Base-by-base conservation (phyloP, 1,140 invertebrate species). In the Drosophila ambigua region DNA sequence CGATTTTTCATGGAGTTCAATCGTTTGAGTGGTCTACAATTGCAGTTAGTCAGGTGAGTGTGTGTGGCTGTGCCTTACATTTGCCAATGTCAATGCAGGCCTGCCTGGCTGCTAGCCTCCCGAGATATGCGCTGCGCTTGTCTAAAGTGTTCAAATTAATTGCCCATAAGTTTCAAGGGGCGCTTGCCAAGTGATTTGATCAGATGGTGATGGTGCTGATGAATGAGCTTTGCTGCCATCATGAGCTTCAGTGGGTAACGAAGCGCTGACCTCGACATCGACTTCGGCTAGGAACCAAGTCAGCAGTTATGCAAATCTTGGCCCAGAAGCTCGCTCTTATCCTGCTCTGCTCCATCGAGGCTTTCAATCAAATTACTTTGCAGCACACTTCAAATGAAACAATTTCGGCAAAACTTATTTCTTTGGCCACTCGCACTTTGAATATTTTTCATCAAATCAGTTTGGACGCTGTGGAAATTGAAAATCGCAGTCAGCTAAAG, bases 1-100 rank as follows among this genome's bases (percentile, higher is more conserved):
- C 95, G 96, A 90, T 99, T 99, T 93, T 99, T 99, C 92, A 98
- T 99, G 97, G 97, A 98, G 92, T 99, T 99, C 92, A 98, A 98
- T 94, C 95, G 98, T 73, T 93, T 95, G 83, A 94, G 93, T 76
- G 95, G 95, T 81, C 97, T 98, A 88, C 94, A 97, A 92, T 95
- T 98, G 69, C 97, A 98, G 92, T 94, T 97, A 74, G 95, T 99
- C 54, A 97, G 96, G 96, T 97, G 93, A 93, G 92, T 48, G 6
- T 8, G 2, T 35, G 31, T 35, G 31, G 31, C 31, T 57, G 45
- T 62, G 54, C 54, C 54, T 67, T 72, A 50, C 51, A 72, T 78
- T 82, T 82, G 31, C 58, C 74, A 79, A 58, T 81, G 73, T 81
- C 78, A 79, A 74, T 63, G 52, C 2, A 53, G 53, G 44, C 50